phyloP scores from a whole-genome alignment of 35 echinoderm and acorn worm species.

The Nesometra sesokonis region DNA sequence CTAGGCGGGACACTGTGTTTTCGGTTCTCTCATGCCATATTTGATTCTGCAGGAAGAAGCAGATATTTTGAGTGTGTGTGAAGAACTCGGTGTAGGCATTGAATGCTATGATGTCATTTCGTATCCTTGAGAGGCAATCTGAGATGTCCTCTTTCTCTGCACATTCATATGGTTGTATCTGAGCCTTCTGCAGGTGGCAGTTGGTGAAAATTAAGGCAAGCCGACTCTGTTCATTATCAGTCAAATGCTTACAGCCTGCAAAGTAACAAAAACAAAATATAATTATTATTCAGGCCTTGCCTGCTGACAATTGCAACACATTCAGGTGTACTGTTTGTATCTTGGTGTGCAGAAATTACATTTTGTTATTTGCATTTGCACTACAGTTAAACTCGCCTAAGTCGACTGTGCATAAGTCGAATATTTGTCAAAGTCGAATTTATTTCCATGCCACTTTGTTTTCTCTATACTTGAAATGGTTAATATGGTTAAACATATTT shows the following conservation, averaged over 20 bases:
- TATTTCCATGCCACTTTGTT: too few relatives aligned
- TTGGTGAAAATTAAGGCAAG: slow-evolving; percentile 77
- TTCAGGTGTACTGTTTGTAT: too few relatives aligned
- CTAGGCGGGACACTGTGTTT: slow-evolving; percentile 58
- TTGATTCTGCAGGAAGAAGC: slow-evolving; percentile 94
- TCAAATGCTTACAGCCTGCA: slow-evolving; percentile 68
- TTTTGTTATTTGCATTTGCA: background rate
- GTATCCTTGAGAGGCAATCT: slow-evolving; percentile 35
- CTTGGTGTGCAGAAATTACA: background rate
- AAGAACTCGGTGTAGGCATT: slow-evolving; percentile 97
- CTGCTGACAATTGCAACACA: background rate
- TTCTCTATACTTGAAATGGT: background rate
- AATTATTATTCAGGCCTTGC: background rate
- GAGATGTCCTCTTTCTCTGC: slow-evolving; percentile 3
- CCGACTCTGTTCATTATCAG: slow-evolving; percentile 92
- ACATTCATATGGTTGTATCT: slow-evolving; percentile 44
- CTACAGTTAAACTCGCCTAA: background rate
- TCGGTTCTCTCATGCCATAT: slow-evolving; percentile 95
- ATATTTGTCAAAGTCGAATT: too few relatives aligned
- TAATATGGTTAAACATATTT: too few relatives aligned
- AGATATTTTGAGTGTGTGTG: slow-evolving; percentile 97
- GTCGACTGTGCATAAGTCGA: too few relatives aligned
- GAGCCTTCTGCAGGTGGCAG: slow-evolving; percentile 87
- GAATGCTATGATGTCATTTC: slow-evolving; percentile 36
- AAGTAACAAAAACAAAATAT: background rate